phyloP scores from a whole-genome alignment of 2,113 vertebrate species.

The Gavialis gangeticus region DNA sequence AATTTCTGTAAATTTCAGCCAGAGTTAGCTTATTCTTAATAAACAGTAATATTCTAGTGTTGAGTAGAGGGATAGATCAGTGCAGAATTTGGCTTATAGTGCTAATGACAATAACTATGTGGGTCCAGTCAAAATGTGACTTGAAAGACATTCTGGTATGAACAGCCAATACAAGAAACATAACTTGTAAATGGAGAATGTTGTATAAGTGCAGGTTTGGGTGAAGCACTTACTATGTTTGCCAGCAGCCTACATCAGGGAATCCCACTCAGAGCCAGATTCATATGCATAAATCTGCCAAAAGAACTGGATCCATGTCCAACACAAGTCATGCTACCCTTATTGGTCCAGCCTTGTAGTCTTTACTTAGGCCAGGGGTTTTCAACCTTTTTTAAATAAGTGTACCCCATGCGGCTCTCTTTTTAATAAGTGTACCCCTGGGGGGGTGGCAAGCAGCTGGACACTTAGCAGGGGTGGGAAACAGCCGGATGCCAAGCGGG shows the following conservation, averaged over 20 bases:
- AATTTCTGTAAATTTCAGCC: background rate
- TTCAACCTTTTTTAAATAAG: too few species aligned
- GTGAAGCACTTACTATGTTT: background rate
- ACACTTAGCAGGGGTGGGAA: too few species aligned
- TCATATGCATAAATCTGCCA: background rate
- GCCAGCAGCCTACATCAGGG: background rate
- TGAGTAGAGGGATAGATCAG: background rate
- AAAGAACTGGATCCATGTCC: rapidly evolving
- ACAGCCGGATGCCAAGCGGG: too few species aligned
- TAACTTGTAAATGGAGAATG: background rate
- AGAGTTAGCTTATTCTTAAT: background rate
- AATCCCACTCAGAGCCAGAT: background rate
- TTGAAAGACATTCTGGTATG: background rate
- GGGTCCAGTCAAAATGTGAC: background rate
- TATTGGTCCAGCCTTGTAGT: rapidly evolving
- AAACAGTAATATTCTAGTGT: too few species aligned
- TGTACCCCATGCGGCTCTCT: too few species aligned
- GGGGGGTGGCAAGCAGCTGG: too few species aligned
- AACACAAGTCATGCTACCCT: background rate
- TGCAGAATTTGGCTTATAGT: background rate
- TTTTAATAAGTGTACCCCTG: too few species aligned
- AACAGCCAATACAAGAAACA: background rate
- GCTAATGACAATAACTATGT: background rate
- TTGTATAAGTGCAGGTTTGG: background rate
- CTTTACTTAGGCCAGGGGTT: too few species aligned